Evolutionary conservation across 1,140 invertebrate genomes (phyloP).

Genomic region (Polypedilum vanderplanki): DNA sequence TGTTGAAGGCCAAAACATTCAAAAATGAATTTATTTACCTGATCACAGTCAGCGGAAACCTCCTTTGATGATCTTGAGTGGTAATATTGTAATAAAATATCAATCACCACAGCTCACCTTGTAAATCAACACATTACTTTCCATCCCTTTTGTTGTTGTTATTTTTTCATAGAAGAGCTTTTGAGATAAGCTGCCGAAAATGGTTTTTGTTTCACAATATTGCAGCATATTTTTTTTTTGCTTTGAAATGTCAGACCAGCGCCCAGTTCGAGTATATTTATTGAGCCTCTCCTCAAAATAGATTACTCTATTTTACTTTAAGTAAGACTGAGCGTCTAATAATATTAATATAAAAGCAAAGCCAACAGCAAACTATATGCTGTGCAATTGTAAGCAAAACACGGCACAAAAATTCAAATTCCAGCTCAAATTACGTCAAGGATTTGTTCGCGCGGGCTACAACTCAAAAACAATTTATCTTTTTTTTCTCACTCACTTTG

Average conservation of each 20-base stretch:
- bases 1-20: too few species aligned
- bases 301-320: neutral
- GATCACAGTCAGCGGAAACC: too few species aligned
- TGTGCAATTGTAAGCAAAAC: neutral
- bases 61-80: too few species aligned
- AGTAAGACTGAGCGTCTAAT: too few species aligned
- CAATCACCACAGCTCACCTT: too few species aligned
- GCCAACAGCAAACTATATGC: neutral
- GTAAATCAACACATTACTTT: too few species aligned
- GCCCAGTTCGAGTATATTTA: neutral
- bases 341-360: neutral
- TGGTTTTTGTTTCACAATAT: neutral
- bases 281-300: constrained; percentile 4
- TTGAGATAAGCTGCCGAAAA: neutral
- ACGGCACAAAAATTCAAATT: neutral
- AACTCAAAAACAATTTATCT: neutral
- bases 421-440: neutral
- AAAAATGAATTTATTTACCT: too few species aligned
- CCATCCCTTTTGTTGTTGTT: too few species aligned
- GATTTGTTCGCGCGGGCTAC: neutral
- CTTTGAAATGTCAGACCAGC: constrained; percentile 4
- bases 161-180: too few species aligned
- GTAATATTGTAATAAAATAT: too few species aligned
- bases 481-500: too few species aligned
- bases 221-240: neutral